Evolutionary conservation across 1,140 invertebrate genomes (phyloP), one percentile per base, ranked within the genome.

Genomic region (Arion vulgaris): DNA sequence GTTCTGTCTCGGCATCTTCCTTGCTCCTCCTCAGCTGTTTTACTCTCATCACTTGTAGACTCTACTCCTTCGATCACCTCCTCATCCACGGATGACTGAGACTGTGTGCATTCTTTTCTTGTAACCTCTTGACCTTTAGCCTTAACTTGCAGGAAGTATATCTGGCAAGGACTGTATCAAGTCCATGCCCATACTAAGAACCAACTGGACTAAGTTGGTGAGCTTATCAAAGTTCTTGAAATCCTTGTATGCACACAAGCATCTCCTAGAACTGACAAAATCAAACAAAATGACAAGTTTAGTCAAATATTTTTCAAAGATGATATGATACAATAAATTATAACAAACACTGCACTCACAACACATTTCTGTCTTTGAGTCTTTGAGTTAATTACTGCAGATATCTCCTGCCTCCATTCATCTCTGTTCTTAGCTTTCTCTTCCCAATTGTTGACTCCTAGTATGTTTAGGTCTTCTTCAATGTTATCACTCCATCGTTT

Each of bases 181-280:
- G 41, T 90, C 87, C 53, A 93, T 92, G n/a, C 90, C 89, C 26
- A 89, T 84, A 81, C 86, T 91, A 39, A 92, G 94, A 72, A 97
- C 94, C 83, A 97, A 95, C 89, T 97, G 96, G 68, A 96, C 95
- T 77, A 97, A 93, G 88, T 96, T 94, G 92, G 96, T 96, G 88
- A 97, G 96, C 86, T 96, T 94, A 91, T 97, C 96, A 93, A 97
- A 96, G 90, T 97, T 97, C 92, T 97, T 97, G 78, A 94, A 94
- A 93, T 97, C 96, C 84, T 96, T 95, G 92, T 96, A 96, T 92
- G 96, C 97, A 92, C 96, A 98, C 95, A 97, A 96, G 90, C 97
- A 98, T 93, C 97, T 96, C 88, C 96, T 93, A 79, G 36, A 88
- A 89, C 66, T 66, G n/a, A n/a, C 84, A 81, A 83, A 86, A 83